These are phyloP conservation scores for Acomys russatus DNA, from an alignment of 2,797 vertebrate genomes.

Conservation along the genomic window DNA sequence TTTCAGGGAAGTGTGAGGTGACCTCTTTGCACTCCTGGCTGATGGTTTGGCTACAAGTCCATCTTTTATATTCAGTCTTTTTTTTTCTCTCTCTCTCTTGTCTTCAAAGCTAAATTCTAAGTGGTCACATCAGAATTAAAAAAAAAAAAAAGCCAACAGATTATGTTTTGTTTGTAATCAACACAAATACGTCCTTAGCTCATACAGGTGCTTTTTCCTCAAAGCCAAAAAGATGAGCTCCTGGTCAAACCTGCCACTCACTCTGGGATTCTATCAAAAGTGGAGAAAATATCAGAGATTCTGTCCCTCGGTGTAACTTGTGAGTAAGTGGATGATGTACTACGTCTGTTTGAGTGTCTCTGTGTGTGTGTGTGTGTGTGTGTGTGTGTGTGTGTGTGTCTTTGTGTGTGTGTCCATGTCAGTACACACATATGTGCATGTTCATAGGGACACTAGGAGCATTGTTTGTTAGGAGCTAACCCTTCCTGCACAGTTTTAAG, in stretches of 20 bases:
- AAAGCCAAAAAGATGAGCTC: neutral
- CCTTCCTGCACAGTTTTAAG: neutral
- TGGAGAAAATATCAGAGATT: neutral
- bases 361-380: neutral
- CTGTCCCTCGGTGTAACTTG: neutral
- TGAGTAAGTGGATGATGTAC: neutral
- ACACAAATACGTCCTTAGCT: slow-evolving; percentile 2
- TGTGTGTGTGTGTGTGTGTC: neutral
- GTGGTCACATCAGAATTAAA: slow-evolving; percentile 55
- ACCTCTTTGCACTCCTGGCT: slow-evolving; percentile 57
- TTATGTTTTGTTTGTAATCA: slow-evolving; percentile 49
- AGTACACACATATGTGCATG: too few relatives aligned
- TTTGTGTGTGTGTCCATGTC: neutral
- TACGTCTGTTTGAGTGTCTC: neutral
- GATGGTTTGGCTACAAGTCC: slow-evolving; percentile 52
- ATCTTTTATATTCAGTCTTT: slow-evolving; percentile 57
- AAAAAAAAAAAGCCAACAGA: slow-evolving; percentile 42
- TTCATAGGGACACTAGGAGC: too few relatives aligned
- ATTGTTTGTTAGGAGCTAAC: neutral
- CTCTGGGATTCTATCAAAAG: neutral
- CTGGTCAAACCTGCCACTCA: neutral
- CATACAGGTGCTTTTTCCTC: neutral
- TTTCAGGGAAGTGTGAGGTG: neutral
- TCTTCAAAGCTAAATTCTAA: slow-evolving; percentile 66
- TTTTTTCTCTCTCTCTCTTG: neutral